phyloP scores from a whole-genome alignment of 2,797 vertebrate species.

The Anabacerthia variegaticeps region DNA sequence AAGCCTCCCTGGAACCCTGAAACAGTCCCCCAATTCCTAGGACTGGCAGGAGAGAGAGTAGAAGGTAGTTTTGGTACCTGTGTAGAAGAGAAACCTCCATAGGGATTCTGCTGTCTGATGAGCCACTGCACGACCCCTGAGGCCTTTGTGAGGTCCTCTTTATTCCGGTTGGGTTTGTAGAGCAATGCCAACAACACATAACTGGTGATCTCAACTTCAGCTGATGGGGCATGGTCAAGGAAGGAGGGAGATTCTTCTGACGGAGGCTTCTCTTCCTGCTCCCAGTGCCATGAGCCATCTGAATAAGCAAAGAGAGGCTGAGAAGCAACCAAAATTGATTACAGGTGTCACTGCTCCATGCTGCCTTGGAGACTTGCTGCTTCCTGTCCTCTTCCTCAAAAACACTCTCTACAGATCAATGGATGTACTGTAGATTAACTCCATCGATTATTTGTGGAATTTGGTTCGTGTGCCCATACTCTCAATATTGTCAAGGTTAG shows the following conservation, averaged over 20 bases:
- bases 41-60: not conserved
- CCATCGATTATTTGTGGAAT: not conserved
- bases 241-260: not conserved
- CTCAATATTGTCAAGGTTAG: not conserved
- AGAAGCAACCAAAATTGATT: not conserved
- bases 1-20: not conserved
- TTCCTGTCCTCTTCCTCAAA: not conserved
- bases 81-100: conserved; percentile 87
- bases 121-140: conserved; percentile 83
- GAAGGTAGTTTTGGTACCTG: conserved; percentile 74
- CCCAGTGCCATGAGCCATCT: conserved; percentile 69
- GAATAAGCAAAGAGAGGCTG: not conserved
- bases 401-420: not conserved
- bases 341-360: not conserved
- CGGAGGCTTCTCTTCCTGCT: not conserved
- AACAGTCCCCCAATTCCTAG: not conserved
- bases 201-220: conserved; percentile 85
- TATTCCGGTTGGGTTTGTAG: conserved; percentile 52
- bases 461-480: not conserved
- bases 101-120: conserved; percentile 83
- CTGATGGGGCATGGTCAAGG: conserved; percentile 67
- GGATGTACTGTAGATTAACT: not conserved
- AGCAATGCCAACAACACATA: conserved; percentile 82
- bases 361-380: not conserved
- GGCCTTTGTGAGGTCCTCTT: conserved; percentile 74